A percentile compares a stretch with the other conserved stretches of the same genome.
Conservation (phyloP, 1,140 invertebrate genomes). For the Tribolium castaneum region DNA sequence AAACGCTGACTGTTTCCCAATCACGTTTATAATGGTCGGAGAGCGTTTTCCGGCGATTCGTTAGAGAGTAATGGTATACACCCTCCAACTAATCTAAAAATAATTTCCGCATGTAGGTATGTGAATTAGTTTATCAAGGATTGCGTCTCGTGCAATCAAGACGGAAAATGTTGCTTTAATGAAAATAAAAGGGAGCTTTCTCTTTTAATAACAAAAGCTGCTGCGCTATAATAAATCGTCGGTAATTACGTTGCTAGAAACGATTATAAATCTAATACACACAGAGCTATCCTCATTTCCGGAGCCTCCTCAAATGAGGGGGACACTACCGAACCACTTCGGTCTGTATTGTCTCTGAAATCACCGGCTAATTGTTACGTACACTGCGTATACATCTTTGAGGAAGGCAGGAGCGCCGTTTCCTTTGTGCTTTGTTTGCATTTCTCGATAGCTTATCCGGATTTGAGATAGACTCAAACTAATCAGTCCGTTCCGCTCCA, state of each 20-base stretch:
- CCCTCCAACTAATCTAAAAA: not conserved
- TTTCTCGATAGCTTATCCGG: slow-evolving; percentile 13
- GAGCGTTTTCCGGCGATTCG: slow-evolving; percentile 1
- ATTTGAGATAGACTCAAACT: not conserved
- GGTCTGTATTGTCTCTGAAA: slow-evolving; percentile 21
- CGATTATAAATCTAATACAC: slow-evolving; percentile 41
- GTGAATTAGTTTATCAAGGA: not conserved
- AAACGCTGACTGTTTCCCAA: slow-evolving; percentile 52
- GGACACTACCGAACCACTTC: not conserved
- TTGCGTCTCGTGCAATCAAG: not conserved
- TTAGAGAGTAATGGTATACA: not conserved
- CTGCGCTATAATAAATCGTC: slow-evolving; percentile 37
- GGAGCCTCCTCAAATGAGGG: not conserved
- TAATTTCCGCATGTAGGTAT: not conserved
- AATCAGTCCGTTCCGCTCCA: not conserved
- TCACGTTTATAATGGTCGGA: slow-evolving; percentile 41
- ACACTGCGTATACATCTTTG: slow-evolving; percentile 35
- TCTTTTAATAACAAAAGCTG: slow-evolving; percentile 40
- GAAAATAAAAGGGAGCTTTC: slow-evolving; percentile 34
- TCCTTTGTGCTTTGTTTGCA: slow-evolving; percentile 23
- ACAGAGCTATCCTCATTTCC: slow-evolving; percentile 22
- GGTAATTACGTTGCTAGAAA: slow-evolving; percentile 39
- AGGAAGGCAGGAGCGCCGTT: slow-evolving; percentile 3
- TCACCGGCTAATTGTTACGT: slow-evolving; percentile 33
- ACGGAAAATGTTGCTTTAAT: slow-evolving; percentile 1